Evolutionary conservation across 2,888 invertebrate genomes (phyloP).

Genomic region (Oasisia sp.): DNA sequence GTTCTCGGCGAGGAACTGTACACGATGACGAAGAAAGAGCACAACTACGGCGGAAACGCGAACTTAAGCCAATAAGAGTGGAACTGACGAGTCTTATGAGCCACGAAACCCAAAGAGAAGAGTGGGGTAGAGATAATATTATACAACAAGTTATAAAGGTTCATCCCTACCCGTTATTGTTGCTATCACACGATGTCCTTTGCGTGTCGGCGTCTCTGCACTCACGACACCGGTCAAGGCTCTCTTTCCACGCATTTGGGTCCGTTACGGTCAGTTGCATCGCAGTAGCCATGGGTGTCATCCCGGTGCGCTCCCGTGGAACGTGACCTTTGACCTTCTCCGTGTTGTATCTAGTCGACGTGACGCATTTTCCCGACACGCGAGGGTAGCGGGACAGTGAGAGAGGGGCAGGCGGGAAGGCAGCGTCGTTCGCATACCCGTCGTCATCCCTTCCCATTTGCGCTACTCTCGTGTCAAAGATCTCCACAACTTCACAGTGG

Average conservation of each 20-base stretch:
- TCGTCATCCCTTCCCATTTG: background rate
- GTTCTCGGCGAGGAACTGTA: too few species aligned
- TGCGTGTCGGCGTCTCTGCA: background rate
- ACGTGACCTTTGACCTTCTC: background rate
- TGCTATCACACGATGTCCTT: background rate
- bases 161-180: background rate
- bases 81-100: too few species aligned
- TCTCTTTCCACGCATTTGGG: background rate
- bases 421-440: background rate
- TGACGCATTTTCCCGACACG: background rate
- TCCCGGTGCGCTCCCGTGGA: background rate
- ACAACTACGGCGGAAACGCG: too few species aligned
- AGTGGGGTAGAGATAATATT: too few species aligned
- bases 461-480: background rate
- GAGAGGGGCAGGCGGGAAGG: background rate
- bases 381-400: background rate
- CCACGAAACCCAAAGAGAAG: too few species aligned
- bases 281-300: background rate
- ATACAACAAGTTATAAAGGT: background rate
- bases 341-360: background rate
- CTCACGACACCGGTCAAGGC: background rate
- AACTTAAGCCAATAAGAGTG: too few species aligned
- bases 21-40: too few species aligned
- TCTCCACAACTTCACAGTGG: background rate
- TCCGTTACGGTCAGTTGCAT: background rate